These are phyloP conservation scores for Bambusicola thoracicus DNA, from an alignment of 2,113 vertebrate genomes.

Conservation along the genomic window DNA sequence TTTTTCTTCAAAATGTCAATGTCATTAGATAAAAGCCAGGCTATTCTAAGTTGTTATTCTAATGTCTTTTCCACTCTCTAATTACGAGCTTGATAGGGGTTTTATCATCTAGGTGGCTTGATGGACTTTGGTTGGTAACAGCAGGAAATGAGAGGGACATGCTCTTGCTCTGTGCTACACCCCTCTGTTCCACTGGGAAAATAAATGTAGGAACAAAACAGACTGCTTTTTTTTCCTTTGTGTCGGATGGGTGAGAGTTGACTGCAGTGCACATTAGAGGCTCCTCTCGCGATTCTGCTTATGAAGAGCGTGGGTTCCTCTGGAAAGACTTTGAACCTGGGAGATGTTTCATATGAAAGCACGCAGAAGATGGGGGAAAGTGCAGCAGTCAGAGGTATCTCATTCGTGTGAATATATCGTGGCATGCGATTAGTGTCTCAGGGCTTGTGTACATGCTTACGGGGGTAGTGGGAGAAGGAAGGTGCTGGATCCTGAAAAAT, in stretches of 20 bases:
- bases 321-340: neutral
- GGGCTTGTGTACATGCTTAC: neutral
- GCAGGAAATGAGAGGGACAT: constrained; percentile 40
- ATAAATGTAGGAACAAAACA: neutral
- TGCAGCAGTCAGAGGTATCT: neutral
- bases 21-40: neutral
- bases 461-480: neutral
- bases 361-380: neutral
- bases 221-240: neutral
- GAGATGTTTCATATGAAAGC: neutral
- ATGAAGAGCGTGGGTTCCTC: neutral
- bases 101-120: neutral
- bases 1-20: neutral
- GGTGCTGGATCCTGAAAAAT: neutral
- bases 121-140: neutral
- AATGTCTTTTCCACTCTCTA: neutral
- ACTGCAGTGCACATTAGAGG: neutral
- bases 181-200: constrained; percentile 31
- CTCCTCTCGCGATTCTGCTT: neutral
- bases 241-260: neutral
- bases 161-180: neutral
- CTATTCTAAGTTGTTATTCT: neutral
- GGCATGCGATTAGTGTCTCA: neutral
- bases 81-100: neutral
- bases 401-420: neutral